Conservation (phyloP, 2,113 vertebrate genomes). For the Zosterops borbonicus region DNA sequence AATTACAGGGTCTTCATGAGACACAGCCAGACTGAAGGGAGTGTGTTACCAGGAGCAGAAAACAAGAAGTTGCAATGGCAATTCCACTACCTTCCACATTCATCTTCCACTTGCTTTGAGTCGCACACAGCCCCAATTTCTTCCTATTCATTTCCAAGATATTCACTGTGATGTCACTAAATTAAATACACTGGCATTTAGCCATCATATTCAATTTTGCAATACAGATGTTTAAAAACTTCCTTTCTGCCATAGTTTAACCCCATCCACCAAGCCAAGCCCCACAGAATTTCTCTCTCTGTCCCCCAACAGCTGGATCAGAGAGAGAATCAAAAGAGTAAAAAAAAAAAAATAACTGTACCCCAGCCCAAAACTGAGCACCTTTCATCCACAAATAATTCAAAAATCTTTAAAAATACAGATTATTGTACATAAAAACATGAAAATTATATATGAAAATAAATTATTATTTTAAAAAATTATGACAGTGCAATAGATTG, state of each 20-base stretch:
- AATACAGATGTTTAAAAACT: not conserved
- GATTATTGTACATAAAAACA: no score
- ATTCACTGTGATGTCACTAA: not conserved
- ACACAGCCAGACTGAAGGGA: not conserved
- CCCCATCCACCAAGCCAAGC: not conserved
- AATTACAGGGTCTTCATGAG: not conserved
- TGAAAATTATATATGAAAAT: no score
- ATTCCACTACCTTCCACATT: not conserved
- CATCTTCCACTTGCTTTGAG: not conserved
- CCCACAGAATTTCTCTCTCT: not conserved
- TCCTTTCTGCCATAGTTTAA: not conserved
- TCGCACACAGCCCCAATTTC: not conserved
- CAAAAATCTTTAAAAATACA: not conserved
- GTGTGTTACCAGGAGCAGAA: not conserved
- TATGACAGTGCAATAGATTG: not conserved
- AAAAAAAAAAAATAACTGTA: not conserved
- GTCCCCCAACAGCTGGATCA: not conserved
- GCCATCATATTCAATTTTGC: not conserved
- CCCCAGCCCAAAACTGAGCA: not conserved
- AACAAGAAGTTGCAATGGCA: not conserved
- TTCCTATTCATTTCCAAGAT: not conserved
- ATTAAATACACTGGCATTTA: not conserved
- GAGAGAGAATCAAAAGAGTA: not conserved
- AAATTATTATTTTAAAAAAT: not conserved
- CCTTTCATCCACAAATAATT: not conserved